phyloP scores from a whole-genome alignment of 2,888 invertebrate species.

The Teleogryllus oceanicus region DNA sequence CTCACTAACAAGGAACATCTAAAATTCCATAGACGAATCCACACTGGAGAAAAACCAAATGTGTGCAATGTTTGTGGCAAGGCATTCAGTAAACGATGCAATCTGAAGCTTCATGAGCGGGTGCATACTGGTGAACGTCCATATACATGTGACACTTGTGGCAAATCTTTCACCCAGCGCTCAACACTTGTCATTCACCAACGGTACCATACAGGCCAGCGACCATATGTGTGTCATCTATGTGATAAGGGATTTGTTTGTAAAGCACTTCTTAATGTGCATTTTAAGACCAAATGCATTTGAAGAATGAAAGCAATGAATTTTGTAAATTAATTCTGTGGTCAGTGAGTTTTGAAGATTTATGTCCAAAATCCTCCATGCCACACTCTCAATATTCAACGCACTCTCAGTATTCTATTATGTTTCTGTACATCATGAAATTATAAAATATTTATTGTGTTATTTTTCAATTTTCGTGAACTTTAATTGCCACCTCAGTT shows the following conservation, averaged over 20 bases:
- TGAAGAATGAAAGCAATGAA: too few relatives aligned
- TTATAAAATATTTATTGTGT: too few relatives aligned
- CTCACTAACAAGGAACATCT: conserved; percentile 54
- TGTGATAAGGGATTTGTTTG: conserved; percentile 50
- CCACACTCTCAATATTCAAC: too few relatives aligned
- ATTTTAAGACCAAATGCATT: conserved; percentile 38
- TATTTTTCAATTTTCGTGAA: too few relatives aligned
- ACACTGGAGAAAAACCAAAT: conserved; percentile 57
- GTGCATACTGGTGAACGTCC: conserved; percentile 53
- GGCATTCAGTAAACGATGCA: conserved; percentile 50
- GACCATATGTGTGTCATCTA: conserved; percentile 49
- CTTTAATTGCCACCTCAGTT: too few relatives aligned
- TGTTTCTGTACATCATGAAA: too few relatives aligned
- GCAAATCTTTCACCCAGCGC: conserved; percentile 53
- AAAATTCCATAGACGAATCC: conserved; percentile 53
- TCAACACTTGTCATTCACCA: conserved; percentile 54
- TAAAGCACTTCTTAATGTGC: conserved; percentile 49
- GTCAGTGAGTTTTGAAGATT: too few relatives aligned
- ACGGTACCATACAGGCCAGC: conserved; percentile 50
- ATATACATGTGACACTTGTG: conserved; percentile 51
- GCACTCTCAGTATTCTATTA: too few relatives aligned
- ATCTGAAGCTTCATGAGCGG: conserved; percentile 49
- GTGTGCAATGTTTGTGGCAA: conserved; percentile 52
- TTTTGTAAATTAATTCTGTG: too few relatives aligned
- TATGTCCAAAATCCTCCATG: too few relatives aligned